phyloP scores from a whole-genome alignment of 2,113 vertebrate genomes.

The Oryzias celebensis region DNA sequence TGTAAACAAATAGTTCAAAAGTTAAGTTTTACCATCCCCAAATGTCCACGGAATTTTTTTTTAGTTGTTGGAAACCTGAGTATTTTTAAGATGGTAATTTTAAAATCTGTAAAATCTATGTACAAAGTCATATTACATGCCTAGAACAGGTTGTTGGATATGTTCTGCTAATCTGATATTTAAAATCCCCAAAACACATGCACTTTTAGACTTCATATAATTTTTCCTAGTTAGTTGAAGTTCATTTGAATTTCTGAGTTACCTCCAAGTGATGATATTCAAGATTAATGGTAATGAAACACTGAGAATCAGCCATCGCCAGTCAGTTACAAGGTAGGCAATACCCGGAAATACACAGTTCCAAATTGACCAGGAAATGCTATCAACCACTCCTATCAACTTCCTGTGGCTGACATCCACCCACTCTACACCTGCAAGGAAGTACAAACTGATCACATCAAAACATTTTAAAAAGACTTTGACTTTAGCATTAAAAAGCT shows the following conservation, averaged over 20 bases:
- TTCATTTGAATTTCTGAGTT: neutral
- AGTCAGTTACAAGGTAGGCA: slow-evolving; percentile 75
- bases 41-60: too few species aligned
- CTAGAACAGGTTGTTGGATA: too few species aligned
- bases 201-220: too few species aligned
- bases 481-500: neutral
- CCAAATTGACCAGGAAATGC: slow-evolving; percentile 73
- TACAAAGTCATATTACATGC: too few species aligned
- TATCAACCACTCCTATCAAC: slow-evolving; percentile 71
- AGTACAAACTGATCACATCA: neutral
- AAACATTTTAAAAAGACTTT: neutral
- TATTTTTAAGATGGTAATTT: too few species aligned
- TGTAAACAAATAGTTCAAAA: neutral
- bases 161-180: too few species aligned
- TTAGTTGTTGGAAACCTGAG: too few species aligned
- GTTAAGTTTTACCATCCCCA: neutral
- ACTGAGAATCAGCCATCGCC: slow-evolving; percentile 66
- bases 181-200: too few species aligned
- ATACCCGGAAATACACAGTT: slow-evolving; percentile 51
- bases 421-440: slow-evolving; percentile 76
- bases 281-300: slow-evolving; percentile 67
- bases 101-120: too few species aligned
- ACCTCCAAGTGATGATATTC: slow-evolving; percentile 75
- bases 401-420: slow-evolving; percentile 76
- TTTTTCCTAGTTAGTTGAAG: too few species aligned